Percentiles rank a stretch among this genome's conserved stretches.
Conservation (phyloP, 1,140 invertebrate genomes). For the Paracyclopina nana region DNA sequence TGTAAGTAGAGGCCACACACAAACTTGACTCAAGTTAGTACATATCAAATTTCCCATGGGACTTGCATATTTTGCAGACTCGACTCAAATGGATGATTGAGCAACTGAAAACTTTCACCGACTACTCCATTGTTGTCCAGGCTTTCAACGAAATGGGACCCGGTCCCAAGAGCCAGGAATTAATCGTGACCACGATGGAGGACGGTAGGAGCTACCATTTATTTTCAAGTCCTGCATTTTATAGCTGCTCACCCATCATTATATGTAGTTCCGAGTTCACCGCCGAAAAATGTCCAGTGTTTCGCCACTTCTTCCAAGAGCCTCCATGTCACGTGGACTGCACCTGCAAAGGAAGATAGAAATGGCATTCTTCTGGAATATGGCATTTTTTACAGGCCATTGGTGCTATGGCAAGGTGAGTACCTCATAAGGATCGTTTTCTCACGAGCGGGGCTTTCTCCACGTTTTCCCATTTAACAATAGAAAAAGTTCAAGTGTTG, state of each 20-base stretch:
- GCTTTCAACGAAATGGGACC: slow-evolving; percentile 31
- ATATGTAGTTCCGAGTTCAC: slow-evolving; percentile 29
- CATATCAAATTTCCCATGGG: too few relatives aligned
- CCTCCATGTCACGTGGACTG: slow-evolving; percentile 26
- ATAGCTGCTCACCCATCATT: neutral
- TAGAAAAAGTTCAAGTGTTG: slow-evolving; percentile 19
- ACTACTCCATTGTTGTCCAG: slow-evolving; percentile 31
- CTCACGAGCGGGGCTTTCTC: neutral
- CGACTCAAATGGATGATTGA: slow-evolving; percentile 18
- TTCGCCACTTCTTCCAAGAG: slow-evolving; percentile 26
- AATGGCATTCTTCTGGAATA: slow-evolving; percentile 39
- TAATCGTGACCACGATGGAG: slow-evolving; percentile 26
- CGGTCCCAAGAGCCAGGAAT: slow-evolving; percentile 26
- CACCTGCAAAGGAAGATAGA: slow-evolving; percentile 31
- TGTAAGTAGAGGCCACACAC: neutral
- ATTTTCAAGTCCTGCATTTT: neutral
- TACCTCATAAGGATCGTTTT: too few relatives aligned
- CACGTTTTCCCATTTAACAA: neutral
- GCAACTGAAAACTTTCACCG: slow-evolving; percentile 27
- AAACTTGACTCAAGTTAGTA: too few relatives aligned
- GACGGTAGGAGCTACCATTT: slow-evolving; percentile 25
- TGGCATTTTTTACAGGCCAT: slow-evolving; percentile 29
- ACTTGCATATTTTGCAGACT: too few relatives aligned
- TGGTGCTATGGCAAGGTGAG: slow-evolving; percentile 21
- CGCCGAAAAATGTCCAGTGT: slow-evolving; percentile 28